phyloP scores from a whole-genome alignment of 2,797 vertebrate genomes.

The Nyctalus aviator region DNA sequence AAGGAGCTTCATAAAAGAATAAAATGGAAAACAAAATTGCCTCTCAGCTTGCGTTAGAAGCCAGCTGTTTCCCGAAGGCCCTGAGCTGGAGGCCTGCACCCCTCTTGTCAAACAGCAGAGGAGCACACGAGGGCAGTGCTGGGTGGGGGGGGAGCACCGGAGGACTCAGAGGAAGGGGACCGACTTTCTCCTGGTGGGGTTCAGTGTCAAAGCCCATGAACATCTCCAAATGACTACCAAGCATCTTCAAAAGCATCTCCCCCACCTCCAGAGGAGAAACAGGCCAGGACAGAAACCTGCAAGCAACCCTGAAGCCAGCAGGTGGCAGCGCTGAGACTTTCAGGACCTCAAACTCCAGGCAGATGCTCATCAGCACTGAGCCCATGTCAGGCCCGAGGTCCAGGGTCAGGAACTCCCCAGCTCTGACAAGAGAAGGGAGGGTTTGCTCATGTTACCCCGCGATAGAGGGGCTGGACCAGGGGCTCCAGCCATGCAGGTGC shows the following conservation, averaged over 20 bases:
- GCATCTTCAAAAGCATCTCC: neutral
- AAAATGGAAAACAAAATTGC: neutral
- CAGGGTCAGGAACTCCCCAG: too few relatives aligned
- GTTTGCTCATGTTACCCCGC: neutral
- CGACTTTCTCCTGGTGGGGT: neutral
- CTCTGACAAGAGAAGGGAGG: neutral
- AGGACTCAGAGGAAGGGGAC: neutral
- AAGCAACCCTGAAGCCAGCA: neutral
- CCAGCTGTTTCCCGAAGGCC: neutral
- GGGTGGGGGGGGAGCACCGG: too few relatives aligned
- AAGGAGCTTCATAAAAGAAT: neutral
- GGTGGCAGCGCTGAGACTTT: neutral
- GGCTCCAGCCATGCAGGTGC: neutral
- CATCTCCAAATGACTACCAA: accelerated
- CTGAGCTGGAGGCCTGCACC: accelerated
- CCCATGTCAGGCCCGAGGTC: too few relatives aligned
- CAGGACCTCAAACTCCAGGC: neutral
- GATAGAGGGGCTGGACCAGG: neutral
- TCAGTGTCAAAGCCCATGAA: neutral
- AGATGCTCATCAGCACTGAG: accelerated
- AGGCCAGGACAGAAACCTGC: neutral
- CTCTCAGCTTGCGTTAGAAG: neutral
- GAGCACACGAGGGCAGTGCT: neutral
- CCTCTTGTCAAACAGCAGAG: neutral
- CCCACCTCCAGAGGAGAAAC: neutral